Conservation (phyloP, 1,140 invertebrate genomes). For the Argopecten irradians region DNA sequence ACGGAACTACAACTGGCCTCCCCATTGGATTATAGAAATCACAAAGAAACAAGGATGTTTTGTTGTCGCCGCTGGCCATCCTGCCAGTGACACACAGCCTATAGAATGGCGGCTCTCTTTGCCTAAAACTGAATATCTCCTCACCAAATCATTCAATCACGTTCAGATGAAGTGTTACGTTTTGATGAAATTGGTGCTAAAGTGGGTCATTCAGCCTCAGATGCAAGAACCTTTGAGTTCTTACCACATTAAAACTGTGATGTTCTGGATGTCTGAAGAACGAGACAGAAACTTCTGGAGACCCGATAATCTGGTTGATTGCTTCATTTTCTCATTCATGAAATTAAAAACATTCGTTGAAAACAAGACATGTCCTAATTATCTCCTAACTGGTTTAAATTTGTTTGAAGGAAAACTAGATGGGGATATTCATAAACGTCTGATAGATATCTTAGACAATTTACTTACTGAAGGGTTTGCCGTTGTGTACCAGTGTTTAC, state of each 20-base stretch:
- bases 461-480: neutral
- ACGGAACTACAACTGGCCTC: neutral
- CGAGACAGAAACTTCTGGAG: neutral
- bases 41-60: neutral
- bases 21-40: neutral
- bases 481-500: neutral
- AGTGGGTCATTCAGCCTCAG: neutral
- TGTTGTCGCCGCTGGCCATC: neutral
- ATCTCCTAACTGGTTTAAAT: neutral
- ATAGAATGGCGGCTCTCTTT: constrained; percentile 22
- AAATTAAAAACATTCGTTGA: neutral
- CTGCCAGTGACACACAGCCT: neutral
- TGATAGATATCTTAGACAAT: neutral
- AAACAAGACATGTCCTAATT: constrained; percentile 3
- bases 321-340: neutral
- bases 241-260: constrained; percentile 1
- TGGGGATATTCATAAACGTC: neutral
- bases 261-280: constrained; percentile 36
- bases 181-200: neutral
- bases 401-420: constrained; percentile 11
- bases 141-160: neutral
- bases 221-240: neutral
- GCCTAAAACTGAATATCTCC: neutral
- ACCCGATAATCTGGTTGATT: neutral
- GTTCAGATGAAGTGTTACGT: constrained; percentile 32